Percentiles rank a stretch among this genome's conserved stretches.
phyloP scores from a whole-genome alignment of 2,888 invertebrate species.

The Penaeus monodon region DNA sequence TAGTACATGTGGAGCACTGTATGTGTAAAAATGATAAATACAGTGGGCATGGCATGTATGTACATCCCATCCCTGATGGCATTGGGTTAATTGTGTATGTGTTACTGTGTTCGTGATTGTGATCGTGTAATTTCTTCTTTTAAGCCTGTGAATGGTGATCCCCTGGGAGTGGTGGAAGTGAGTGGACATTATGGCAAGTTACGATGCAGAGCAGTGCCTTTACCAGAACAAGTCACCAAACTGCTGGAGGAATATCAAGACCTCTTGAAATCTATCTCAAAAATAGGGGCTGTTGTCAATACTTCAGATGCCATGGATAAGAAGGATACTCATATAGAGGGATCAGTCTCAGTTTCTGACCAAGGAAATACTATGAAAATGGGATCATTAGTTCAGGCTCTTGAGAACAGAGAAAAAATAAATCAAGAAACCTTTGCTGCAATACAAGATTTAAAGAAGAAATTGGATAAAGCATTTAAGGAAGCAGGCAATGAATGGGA shows the following conservation, averaged over 20 bases:
- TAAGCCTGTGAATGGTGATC: slow-evolving; percentile 28
- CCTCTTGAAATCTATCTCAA: slow-evolving; percentile 76
- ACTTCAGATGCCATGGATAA: neutral
- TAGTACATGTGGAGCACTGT: too few species aligned
- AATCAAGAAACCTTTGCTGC: slow-evolving; percentile 68
- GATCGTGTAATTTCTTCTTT: too few species aligned
- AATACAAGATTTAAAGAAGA: slow-evolving; percentile 72
- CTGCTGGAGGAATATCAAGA: slow-evolving; percentile 80
- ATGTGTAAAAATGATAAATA: too few species aligned
- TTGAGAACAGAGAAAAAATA: slow-evolving; percentile 58
- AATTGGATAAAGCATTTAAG: slow-evolving; percentile 76
- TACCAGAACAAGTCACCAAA: slow-evolving; percentile 80
- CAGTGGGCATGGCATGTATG: too few species aligned
- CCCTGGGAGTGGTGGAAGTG: slow-evolving; percentile 44
- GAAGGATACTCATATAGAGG: neutral
- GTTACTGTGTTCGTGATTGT: too few species aligned
- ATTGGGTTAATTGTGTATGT: too few species aligned
- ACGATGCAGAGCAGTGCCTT: slow-evolving; percentile 81
- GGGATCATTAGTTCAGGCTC: slow-evolving; percentile 10
- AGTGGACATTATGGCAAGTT: slow-evolving; percentile 70
- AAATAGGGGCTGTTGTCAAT: slow-evolving; percentile 22
- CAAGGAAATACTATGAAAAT: neutral
- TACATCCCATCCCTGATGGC: too few species aligned
- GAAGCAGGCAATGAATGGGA: slow-evolving; percentile 63
- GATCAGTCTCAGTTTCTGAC: too few species aligned